These are phyloP conservation scores for Eumacrocentrus americanus DNA, from an alignment of 2,888 invertebrate genomes.

Conservation along the genomic window DNA sequence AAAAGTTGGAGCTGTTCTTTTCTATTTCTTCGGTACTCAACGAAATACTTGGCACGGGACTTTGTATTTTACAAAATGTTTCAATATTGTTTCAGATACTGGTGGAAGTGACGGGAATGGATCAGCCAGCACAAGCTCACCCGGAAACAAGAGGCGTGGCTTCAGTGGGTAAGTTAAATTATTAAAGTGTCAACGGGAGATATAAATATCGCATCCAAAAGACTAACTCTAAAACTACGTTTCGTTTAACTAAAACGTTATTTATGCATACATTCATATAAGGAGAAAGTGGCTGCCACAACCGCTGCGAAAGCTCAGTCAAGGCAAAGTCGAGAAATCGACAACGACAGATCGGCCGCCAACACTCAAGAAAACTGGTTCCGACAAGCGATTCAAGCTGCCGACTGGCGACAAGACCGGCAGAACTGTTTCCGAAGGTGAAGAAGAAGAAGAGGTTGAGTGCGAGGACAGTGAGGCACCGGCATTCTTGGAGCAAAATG, in stretches of 20 bases:
- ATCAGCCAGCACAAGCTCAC: conserved; percentile 74
- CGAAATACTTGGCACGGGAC: conserved; percentile 15
- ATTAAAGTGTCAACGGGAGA: conserved; percentile 8
- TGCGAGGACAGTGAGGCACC: conserved; percentile 50
- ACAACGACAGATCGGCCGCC: conserved; percentile 59
- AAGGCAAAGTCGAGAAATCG: conserved; percentile 82
- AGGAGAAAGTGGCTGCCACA: conserved; percentile 91
- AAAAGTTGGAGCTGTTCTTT: no score
- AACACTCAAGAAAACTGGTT: conserved; percentile 77
- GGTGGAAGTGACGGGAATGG: conserved; percentile 68
- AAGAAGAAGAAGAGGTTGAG: conserved; percentile 59
- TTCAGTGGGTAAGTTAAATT: conserved; percentile 79
- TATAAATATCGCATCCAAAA: conserved; percentile 7
- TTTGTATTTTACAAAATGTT: conserved; percentile 11
- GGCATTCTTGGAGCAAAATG: conserved; percentile 62
- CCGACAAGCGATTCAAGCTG: conserved; percentile 85
- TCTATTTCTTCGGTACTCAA: neutral
- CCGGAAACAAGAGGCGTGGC: conserved; percentile 82
- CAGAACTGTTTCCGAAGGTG: conserved; percentile 44
- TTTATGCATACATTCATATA: no score
- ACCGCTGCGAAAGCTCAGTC: conserved; percentile 85
- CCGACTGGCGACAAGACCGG: conserved; percentile 51
- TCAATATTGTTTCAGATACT: conserved; percentile 66
- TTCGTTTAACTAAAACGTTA: conserved; percentile 49
- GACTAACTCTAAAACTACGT: no score